Conservation (phyloP, 23 tunicate species). For the Ascidia mentula region DNA sequence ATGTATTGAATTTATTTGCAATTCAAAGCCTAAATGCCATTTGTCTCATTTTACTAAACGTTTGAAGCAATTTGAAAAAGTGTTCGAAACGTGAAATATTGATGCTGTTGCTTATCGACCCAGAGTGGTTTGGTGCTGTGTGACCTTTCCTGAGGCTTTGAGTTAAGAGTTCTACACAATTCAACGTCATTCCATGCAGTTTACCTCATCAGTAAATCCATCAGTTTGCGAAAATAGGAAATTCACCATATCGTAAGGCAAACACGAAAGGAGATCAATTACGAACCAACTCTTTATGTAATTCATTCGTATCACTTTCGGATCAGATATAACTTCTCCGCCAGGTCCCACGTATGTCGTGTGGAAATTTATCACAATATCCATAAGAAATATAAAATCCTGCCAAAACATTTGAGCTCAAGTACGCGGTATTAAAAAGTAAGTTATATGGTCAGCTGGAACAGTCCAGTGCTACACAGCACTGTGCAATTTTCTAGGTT, state of each 20-base stretch:
- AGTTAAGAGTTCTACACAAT: too few relatives aligned
- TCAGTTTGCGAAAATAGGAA: conserved; percentile 43
- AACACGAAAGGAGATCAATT: conserved; percentile 93
- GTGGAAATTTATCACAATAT: conserved; percentile 83
- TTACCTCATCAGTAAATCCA: conserved; percentile 49
- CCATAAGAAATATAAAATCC: conserved; percentile 89
- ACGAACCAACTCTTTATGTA: conserved; percentile 95
- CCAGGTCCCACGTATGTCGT: conserved; percentile 96
- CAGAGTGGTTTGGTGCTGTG: too few relatives aligned
- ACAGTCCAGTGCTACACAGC: not conserved
- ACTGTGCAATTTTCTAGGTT: too few relatives aligned
- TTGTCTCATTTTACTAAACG: too few relatives aligned
- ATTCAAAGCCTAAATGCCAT: too few relatives aligned
- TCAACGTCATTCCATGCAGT: too few relatives aligned
- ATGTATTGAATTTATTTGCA: too few relatives aligned
- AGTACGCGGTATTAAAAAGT: not conserved
- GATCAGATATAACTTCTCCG: conserved; percentile 98
- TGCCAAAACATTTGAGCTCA: conserved; percentile 9
- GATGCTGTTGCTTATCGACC: too few relatives aligned
- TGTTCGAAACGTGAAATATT: too few relatives aligned
- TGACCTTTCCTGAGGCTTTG: too few relatives aligned
- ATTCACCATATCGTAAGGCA: conserved; percentile 87
- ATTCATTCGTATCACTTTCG: conserved; percentile 95
- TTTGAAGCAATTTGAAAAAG: too few relatives aligned
- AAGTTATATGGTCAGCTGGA: not conserved